Percentiles rank a stretch among this genome's conserved stretches.
phyloP scores from a whole-genome alignment of 2,797 vertebrate species.

The Perodicticus potto region DNA sequence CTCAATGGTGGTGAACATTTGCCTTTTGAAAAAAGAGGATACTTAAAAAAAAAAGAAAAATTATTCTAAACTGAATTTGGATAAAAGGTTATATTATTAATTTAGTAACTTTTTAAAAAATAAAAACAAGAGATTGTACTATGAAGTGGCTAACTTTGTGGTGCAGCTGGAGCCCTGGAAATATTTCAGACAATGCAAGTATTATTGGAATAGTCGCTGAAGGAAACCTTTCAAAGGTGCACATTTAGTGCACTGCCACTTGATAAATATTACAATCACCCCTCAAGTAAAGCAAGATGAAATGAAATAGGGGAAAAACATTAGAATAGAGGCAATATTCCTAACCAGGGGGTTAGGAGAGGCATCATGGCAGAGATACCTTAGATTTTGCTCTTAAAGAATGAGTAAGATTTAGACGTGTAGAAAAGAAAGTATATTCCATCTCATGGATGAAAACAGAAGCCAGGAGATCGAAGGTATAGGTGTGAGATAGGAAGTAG shows the following conservation, averaged over 20 bases:
- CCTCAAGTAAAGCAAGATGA: background rate
- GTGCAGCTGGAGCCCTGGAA: background rate
- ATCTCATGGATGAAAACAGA: background rate
- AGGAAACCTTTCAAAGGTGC: background rate
- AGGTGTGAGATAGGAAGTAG: background rate
- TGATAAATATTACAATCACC: background rate
- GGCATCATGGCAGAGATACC: background rate
- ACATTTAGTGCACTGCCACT: background rate
- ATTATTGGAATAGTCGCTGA: background rate
- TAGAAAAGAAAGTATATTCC: background rate
- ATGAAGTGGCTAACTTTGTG: background rate
- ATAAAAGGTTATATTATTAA: background rate
- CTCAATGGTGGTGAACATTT: constrained; percentile 13
- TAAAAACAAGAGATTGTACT: background rate
- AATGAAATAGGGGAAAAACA: background rate
- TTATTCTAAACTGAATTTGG: constrained; percentile 10
- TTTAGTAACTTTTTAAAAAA: background rate
- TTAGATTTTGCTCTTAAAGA: constrained; percentile 20
- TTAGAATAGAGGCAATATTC: background rate
- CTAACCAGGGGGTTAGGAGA: background rate
- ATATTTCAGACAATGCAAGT: background rate
- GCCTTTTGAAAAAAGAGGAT: background rate
- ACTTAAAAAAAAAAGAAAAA: background rate
- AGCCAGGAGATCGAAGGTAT: background rate
- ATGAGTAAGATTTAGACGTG: background rate